Evolutionary conservation across 2,797 vertebrate species (phyloP), one percentile per base, ranked within the genome.

Genomic region (Pipistrellus kuhlii): DNA sequence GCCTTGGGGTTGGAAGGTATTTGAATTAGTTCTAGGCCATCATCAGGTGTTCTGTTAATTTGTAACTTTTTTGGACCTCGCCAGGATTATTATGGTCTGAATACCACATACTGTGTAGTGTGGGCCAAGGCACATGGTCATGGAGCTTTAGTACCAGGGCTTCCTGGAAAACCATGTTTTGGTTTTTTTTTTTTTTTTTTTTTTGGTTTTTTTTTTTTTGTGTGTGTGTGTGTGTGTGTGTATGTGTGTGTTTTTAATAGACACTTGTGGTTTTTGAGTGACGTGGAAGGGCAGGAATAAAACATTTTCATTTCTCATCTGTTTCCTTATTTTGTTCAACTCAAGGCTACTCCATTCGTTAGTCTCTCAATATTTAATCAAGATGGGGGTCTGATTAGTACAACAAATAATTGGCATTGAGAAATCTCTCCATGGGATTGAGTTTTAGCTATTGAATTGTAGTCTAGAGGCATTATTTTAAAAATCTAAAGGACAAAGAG

Each of bases 271-370:
- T 51, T 83, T 92, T 84, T 44, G 2, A 88, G 75, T 78, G 25
- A 85, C 51, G 14, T 78, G 25, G 21, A 85, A 92, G n/a, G 27
- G n/a, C 12, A 27, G 27, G 13, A 86, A 38, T 51, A 83, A 84
- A 77, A 76, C 41, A 68, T 85, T 90, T 78, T 1, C 0, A 73
- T 88, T 95, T 88, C 30, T 75, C 27, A 75, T 25, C 21, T 21
- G 69, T 77, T 73, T 69, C 35, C 23, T 68, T 78, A 76, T 53
- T 77, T 94, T 90, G 51, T 93, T 88, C 27, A 77, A 20, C 62
- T 59, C 82, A 90, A 59, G 41, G 23, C 51, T 57, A 48, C 10
- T 23, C 8, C 44, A 81, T 69, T 75, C 27, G 5, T 81, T 53
- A 23, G 23, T 64, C 23, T 55, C 55, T 82, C 30, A 18, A 20